Base-by-base conservation (phyloP, 1,140 invertebrate genomes). In the Lasaia peninsularis region DNA sequence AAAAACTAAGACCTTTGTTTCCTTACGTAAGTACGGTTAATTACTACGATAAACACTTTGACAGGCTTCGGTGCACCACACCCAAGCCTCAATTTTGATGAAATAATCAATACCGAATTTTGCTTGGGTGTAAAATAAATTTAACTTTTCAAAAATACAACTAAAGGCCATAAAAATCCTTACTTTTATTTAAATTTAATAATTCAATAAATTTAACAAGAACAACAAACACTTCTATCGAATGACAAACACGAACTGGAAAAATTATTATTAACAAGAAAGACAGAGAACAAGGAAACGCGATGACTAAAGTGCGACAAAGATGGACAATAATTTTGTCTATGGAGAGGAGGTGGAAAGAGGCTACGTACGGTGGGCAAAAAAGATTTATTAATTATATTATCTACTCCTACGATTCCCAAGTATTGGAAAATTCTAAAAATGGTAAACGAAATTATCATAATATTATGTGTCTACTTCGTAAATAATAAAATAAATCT, bases 61-160 rank as follows among this genome's bases (percentile, higher is more conserved):
- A 75, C 66, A 78, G 64, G 52, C 65, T 44, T 55, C 54, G 59
- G 18, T 75, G 69, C 67, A 82, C 79, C 79, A 82, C 79, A 82
- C 79, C 79, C 79, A 71, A 51, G 50, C 31, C 35, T 7, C 21
- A 59, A 59, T 59, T 60, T 68, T 56, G 61, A 54, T 59, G 40
- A 44, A 60, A 48, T 40, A 52, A 28, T 11, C 21, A 32, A 53
- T 31, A 48, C n/a, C 24, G 4, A 28, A 5, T 3, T 2, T 28
- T 28, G 8, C 24, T 28, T 28, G 5, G 4, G 8, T n/a, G n/a
- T 2, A 28, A 28, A 28, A 28, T 28, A 28, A 28, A 4, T 28
- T 28, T 2, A 28, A 28, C 24, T 28, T 28, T 28, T 28, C 8
- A 28, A 51, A 32, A 51, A 52, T 14, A 52, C 32, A 31, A 33